Percentiles rank a stretch among this genome's conserved stretches.
Evolutionary conservation across 2,797 vertebrate species (phyloP).

Genomic region (Coreius guichenoti): DNA sequence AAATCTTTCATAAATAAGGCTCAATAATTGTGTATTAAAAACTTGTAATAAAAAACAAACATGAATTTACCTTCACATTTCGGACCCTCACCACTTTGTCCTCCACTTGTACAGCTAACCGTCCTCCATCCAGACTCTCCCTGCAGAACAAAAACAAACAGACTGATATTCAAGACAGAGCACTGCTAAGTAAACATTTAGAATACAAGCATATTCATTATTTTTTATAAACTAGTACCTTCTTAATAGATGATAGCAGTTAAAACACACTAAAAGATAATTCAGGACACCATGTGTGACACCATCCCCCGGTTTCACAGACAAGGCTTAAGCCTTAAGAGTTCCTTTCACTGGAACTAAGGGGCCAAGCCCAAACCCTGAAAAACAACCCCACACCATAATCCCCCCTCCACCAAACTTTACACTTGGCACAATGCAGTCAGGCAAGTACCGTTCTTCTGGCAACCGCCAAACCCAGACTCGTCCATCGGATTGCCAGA

Average conservation of each 20-base stretch:
- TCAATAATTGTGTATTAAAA: background rate
- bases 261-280: background rate
- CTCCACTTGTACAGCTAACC: constrained; percentile 88
- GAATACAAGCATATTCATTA: background rate
- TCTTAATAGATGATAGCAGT: background rate
- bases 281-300: background rate
- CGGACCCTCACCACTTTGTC: constrained; percentile 88
- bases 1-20: background rate
- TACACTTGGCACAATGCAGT: too few relatives aligned
- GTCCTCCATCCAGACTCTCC: constrained; percentile 86
- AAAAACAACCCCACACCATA: too few relatives aligned
- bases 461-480: too few relatives aligned
- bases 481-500: too few relatives aligned
- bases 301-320: too few relatives aligned
- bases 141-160: constrained; percentile 76
- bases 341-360: too few relatives aligned
- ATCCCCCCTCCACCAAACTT: too few relatives aligned
- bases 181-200: constrained; percentile 11
- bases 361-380: too few relatives aligned
- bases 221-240: background rate
- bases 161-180: constrained; percentile 1
- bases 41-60: background rate
- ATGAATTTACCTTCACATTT: constrained; percentile 87
- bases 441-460: too few relatives aligned
- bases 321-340: too few relatives aligned